Conservation (phyloP, 2,888 invertebrate genomes). For the Noctua comes region DNA sequence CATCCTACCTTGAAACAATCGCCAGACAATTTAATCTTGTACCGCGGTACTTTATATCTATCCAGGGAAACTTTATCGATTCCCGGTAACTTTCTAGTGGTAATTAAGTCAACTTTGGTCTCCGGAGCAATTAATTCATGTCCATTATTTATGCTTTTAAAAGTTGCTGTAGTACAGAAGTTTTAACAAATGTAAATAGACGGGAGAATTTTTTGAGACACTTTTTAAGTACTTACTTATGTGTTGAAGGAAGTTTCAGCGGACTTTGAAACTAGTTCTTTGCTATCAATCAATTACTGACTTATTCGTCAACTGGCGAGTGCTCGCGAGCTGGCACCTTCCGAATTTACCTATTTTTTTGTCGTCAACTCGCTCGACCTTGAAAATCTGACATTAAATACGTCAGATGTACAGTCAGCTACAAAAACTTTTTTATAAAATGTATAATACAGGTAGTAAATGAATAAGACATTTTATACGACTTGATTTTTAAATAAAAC, state of each 20-base stretch:
- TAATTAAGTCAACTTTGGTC: constrained; percentile 64
- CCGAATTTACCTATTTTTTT: too few relatives aligned
- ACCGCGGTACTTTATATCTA: constrained; percentile 46
- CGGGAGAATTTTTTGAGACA: constrained; percentile 21
- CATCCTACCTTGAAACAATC: constrained; percentile 20
- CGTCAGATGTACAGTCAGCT: too few relatives aligned
- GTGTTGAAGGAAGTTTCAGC: background rate
- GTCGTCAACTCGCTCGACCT: too few relatives aligned
- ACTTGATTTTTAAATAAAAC: too few relatives aligned
- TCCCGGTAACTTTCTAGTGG: constrained; percentile 51
- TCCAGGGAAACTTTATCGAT: constrained; percentile 61
- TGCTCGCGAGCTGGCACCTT: too few relatives aligned
- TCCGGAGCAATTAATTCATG: constrained; percentile 56
- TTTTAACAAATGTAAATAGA: constrained; percentile 40
- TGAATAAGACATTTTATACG: too few relatives aligned
- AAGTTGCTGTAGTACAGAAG: constrained; percentile 38
- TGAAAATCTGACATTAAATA: too few relatives aligned
- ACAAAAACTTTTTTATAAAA: too few relatives aligned
- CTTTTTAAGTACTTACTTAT: background rate
- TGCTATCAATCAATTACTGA: background rate
- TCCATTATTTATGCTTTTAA: constrained; percentile 60
- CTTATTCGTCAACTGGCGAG: too few relatives aligned
- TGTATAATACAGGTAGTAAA: too few relatives aligned
- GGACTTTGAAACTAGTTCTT: background rate
- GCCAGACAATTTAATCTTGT: constrained; percentile 49